These are phyloP conservation scores for Lophotriccus pileatus DNA, from an alignment of 2,797 vertebrate species.

Conservation along the genomic window DNA sequence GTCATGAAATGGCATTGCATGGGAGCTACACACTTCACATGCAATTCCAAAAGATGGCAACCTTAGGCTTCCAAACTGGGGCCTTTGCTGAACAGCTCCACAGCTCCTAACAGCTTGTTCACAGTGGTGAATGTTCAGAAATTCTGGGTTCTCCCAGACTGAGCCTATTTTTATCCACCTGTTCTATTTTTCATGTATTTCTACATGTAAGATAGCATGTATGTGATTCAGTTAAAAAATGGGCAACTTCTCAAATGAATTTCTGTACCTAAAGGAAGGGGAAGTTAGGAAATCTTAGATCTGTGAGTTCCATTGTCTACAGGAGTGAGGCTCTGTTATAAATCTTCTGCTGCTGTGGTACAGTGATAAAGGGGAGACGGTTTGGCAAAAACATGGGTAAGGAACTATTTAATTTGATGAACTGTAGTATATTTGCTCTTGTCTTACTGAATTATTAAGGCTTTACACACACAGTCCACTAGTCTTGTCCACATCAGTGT, in stretches of 20 bases:
- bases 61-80: conserved; percentile 27
- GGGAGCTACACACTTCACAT: conserved; percentile 25
- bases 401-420: not conserved
- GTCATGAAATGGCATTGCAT: not conserved
- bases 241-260: not conserved
- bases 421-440: not conserved
- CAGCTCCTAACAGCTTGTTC: not conserved
- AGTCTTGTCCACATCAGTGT: not conserved
- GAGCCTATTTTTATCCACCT: not conserved
- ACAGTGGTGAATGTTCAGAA: not conserved
- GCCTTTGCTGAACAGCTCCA: not conserved
- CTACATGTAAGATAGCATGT: not conserved
- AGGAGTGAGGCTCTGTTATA: not conserved
- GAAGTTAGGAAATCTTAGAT: not conserved
- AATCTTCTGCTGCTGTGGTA: not conserved
- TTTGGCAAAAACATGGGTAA: not conserved
- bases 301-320: not conserved
- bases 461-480: not conserved
- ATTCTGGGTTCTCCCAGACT: not conserved
- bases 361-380: not conserved
- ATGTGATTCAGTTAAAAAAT: not conserved
- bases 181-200: not conserved
- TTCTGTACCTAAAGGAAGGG: not conserved
- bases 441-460: not conserved
- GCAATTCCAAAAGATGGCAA: conserved; percentile 55